Conservation (phyloP, 2,113 vertebrate genomes). For the Pteronura brasiliensis region DNA sequence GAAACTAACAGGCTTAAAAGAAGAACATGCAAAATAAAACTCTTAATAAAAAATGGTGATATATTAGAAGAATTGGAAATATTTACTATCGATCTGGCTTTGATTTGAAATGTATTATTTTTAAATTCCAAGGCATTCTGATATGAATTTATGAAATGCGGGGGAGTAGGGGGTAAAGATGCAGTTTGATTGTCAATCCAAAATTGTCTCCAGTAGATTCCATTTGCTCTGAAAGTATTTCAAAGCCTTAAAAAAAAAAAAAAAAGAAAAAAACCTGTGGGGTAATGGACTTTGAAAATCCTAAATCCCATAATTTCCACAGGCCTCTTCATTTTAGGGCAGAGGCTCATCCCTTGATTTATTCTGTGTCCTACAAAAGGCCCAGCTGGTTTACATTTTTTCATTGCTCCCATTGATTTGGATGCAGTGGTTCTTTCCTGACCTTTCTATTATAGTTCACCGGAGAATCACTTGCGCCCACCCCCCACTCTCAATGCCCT, state of each 20-base stretch:
- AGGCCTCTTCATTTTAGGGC: constrained; percentile 44
- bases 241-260: constrained; percentile 33
- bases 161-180: constrained; percentile 31
- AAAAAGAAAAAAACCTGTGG: not conserved
- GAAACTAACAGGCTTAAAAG: constrained; percentile 78
- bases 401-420: constrained; percentile 36
- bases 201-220: constrained; percentile 43
- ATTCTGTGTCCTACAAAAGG: constrained; percentile 15
- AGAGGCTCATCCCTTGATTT: constrained; percentile 43
- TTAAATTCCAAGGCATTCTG: constrained; percentile 42
- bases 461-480: constrained; percentile 43
- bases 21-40: constrained; percentile 77
- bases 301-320: constrained; percentile 44
- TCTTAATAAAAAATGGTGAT: constrained; percentile 77
- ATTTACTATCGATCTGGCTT: constrained; percentile 73
- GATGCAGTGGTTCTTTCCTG: constrained; percentile 10
- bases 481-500: not conserved
- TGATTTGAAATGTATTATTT: constrained; percentile 61
- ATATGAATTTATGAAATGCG: constrained; percentile 34
- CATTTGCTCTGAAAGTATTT: constrained; percentile 58
- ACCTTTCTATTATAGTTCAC: constrained; percentile 55
- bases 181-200: constrained; percentile 27
- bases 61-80: constrained; percentile 80
- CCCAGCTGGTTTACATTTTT: constrained; percentile 56
- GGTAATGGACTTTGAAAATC: constrained; percentile 37